Evolutionary conservation across 2,888 invertebrate species (phyloP), one percentile per base, ranked within the genome.

Genomic region (Archaeoteleia sp.): DNA sequence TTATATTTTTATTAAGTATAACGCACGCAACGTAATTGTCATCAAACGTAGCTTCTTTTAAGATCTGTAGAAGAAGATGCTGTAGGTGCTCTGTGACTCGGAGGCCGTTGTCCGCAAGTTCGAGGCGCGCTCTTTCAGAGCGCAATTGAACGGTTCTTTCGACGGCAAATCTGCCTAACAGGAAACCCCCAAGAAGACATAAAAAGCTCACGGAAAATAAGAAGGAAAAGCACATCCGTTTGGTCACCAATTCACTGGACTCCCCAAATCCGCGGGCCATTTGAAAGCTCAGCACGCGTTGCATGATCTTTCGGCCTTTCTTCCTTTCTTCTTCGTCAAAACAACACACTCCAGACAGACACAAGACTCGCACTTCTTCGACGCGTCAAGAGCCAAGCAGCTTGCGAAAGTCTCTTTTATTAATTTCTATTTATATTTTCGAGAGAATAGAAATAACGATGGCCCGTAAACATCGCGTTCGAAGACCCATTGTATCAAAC

Each of bases 221-320:
- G 57, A 87, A 84, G 60, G 87, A 87, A 67, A 86, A 85, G 62
- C 87, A 87, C 77, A 86, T 80, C 20, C 85, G 83, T 75, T 86
- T 87, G 7, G 86, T 85, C 9, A 87, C 83, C 66, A 84, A 86
- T 69, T 87, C 87, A 68, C 85, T 86, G 1, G 82, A 70, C 65
- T 84, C 82, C 8, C 76, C 81, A 13, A 78, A 76, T 13, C 82
- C 82, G 9, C 86, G 80, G 54, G 85, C 82, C 74, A 85, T 84
- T 78, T 87, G 86, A 62, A 86, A 83, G 72, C 87, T 87, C 42
- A 87, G 73, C 37, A 87, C 84, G 9, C 87, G 83, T 57, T 87
- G 86, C 87, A 87, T 78, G 32, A 14, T n/a, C 14, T 9, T 45
- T 17, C 20, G 4, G 29, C 2, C 29, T 37, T 14, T 9, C 17